Evolutionary conservation across 2,888 invertebrate genomes (phyloP).

Genomic region (Drosophila suboccidentalis): DNA sequence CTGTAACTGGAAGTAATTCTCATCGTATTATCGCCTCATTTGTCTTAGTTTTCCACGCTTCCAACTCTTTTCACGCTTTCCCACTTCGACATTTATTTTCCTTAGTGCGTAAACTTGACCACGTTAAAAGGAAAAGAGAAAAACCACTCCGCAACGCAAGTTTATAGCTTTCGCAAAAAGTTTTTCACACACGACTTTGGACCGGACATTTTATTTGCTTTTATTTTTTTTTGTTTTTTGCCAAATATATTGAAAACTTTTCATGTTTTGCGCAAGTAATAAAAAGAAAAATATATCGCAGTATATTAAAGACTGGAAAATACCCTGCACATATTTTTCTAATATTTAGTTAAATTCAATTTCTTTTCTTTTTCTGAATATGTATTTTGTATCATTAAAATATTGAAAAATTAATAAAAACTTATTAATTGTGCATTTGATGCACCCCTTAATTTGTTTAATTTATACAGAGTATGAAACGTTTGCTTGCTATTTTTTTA

Average conservation of each 20-base stretch:
- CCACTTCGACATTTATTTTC: slow-evolving; percentile 74
- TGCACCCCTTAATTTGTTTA: not conserved
- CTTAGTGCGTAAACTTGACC: slow-evolving; percentile 71
- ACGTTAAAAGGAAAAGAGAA: slow-evolving; percentile 34
- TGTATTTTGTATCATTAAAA: not conserved
- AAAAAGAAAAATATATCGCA: slow-evolving; percentile 10
- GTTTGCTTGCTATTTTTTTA: slow-evolving; percentile 31
- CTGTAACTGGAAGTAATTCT: slow-evolving; percentile 60
- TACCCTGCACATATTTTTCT: slow-evolving; percentile 15
- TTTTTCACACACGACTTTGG: slow-evolving; percentile 60
- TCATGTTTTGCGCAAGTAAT: slow-evolving; percentile 46
- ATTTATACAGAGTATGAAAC: not conserved
- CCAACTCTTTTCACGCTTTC: slow-evolving; percentile 70
- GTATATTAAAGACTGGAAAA: not conserved
- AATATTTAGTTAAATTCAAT: not conserved
- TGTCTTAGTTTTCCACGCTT: slow-evolving; percentile 69
- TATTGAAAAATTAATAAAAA: not conserved
- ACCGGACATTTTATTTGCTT: slow-evolving; percentile 39
- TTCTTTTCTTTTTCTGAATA: not conserved
- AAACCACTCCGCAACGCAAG: slow-evolving; percentile 66
- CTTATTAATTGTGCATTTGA: not conserved
- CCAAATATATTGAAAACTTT: slow-evolving; percentile 64
- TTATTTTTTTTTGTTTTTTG: slow-evolving; percentile 29
- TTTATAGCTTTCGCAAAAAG: slow-evolving; percentile 65
- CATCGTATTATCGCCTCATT: slow-evolving; percentile 71